phyloP scores from a whole-genome alignment of 2,797 vertebrate species.

The Naso thynnoides region DNA sequence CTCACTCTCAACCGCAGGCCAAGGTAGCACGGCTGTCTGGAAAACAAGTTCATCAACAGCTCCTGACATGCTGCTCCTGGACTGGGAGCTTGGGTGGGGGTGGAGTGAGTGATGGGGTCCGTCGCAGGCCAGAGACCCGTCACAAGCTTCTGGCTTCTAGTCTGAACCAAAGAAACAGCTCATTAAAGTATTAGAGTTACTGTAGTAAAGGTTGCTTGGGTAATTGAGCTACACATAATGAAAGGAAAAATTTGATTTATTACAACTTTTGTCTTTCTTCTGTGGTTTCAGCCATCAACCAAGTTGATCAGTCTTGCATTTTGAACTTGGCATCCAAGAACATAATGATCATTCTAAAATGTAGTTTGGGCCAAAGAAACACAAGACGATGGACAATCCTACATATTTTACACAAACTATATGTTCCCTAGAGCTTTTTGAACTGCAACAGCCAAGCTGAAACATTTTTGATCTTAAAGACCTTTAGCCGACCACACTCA shows the following conservation, averaged over 20 bases:
- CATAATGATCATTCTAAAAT: no score
- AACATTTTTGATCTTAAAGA: no score
- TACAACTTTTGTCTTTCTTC: background rate
- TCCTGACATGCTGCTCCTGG: constrained; percentile 59
- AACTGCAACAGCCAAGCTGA: no score
- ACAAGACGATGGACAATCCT: no score
- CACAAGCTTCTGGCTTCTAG: constrained; percentile 22
- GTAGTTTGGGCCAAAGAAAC: no score
- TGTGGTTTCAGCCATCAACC: background rate
- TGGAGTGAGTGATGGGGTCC: constrained; percentile 38
- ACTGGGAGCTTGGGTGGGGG: constrained; percentile 8
- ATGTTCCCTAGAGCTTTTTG: no score
- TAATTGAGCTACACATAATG: background rate
- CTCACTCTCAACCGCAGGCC: constrained; percentile 64
- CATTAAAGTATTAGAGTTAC: constrained; percentile 20
- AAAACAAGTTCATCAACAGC: constrained; percentile 82
- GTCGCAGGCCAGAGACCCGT: constrained; percentile 40
- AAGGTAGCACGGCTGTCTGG: constrained; percentile 77
- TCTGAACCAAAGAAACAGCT: constrained; percentile 33
- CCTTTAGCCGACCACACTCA: no score
- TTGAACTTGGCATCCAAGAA: background rate
- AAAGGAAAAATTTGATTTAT: background rate
- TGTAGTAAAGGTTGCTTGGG: background rate
- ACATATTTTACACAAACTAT: no score
- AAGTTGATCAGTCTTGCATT: background rate